phyloP scores from a whole-genome alignment of 2,113 vertebrate species.

The Crotalus viridis region DNA sequence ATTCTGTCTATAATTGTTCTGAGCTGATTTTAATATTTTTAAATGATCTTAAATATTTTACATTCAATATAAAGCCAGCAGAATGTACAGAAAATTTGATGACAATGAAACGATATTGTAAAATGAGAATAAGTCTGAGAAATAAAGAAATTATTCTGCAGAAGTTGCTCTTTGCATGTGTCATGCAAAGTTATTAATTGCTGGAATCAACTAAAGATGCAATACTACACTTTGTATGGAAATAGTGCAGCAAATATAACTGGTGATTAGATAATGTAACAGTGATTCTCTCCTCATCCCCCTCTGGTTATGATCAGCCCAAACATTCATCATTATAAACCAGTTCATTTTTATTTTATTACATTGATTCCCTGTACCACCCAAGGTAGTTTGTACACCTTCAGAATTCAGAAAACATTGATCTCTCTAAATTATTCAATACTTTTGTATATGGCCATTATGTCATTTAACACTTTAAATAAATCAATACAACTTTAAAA shows the following conservation, averaged over 20 bases:
- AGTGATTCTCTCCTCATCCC: constrained; percentile 52
- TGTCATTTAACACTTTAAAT: constrained; percentile 75
- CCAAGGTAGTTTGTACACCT: constrained; percentile 68
- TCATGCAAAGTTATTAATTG: constrained; percentile 65
- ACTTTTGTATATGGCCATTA: constrained; percentile 67
- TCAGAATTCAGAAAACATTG: constrained; percentile 75
- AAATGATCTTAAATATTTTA: constrained; percentile 1
- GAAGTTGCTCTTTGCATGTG: constrained; percentile 31
- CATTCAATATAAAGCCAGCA: constrained; percentile 42
- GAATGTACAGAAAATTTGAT: constrained; percentile 43
- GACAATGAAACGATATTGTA: constrained; percentile 50
- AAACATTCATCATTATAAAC: constrained; percentile 70
- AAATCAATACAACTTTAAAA: constrained; percentile 71
- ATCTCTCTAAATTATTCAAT: constrained; percentile 80
- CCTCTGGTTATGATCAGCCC: constrained; percentile 63
- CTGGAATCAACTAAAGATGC: constrained; percentile 63
- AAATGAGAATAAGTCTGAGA: constrained; percentile 40
- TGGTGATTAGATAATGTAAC: constrained; percentile 66
- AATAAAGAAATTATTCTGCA: constrained; percentile 44
- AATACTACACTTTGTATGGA: constrained; percentile 59
- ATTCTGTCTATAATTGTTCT: background rate
- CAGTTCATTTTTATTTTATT: constrained; percentile 68
- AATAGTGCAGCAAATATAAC: constrained; percentile 61
- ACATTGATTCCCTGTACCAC: constrained; percentile 72
- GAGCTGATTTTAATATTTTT: background rate